Evolutionary conservation across 2,113 vertebrate species (phyloP).

Genomic region (Gallinago jamesoni): DNA sequence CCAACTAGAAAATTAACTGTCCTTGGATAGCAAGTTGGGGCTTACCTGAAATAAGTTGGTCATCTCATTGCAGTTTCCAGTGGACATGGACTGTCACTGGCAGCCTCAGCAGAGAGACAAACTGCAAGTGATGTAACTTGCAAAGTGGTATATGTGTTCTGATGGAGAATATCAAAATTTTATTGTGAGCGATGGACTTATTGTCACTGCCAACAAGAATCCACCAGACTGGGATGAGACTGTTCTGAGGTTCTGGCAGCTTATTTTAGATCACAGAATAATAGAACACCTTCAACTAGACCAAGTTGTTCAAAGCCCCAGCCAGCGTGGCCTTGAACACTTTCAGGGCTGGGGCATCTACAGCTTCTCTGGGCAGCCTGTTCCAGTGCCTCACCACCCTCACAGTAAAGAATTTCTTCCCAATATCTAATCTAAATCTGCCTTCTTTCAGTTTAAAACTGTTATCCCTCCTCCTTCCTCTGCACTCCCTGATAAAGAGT

Average conservation of each 20-base stretch:
- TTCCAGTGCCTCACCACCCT: not conserved
- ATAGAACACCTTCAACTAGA: not conserved
- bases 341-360: not conserved
- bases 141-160: not conserved
- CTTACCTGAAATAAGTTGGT: not conserved
- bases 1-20: not conserved
- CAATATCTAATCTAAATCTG: not conserved
- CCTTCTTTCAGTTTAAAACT: not conserved
- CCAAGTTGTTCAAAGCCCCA: not conserved
- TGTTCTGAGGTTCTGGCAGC: not conserved
- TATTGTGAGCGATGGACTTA: not conserved
- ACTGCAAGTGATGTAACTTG: not conserved
- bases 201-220: not conserved
- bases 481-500: not conserved
- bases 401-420: not conserved
- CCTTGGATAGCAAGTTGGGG: not conserved
- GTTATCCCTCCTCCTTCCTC: not conserved
- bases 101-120: not conserved
- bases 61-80: not conserved
- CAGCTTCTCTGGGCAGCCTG: not conserved
- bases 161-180: not conserved
- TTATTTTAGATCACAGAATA: not conserved
- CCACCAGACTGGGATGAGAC: not conserved
- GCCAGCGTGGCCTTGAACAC: not conserved
- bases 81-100: not conserved